Base-by-base conservation (phyloP, 2,888 invertebrate genomes). In the Amphimallon solstitiale region DNA sequence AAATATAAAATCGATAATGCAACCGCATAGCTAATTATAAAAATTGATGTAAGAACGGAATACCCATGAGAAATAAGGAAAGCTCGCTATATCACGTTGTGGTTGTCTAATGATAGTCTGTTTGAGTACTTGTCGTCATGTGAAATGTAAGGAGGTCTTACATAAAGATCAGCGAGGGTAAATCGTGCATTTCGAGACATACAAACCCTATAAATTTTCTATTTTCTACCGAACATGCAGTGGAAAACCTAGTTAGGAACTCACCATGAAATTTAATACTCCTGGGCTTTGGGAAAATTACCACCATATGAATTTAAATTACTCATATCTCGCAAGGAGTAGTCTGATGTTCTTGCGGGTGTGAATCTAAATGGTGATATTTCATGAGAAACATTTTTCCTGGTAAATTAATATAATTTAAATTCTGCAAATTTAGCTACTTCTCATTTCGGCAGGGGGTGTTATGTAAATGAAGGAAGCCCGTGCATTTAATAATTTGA, bases 221-320 rank as follows among this genome's bases (percentile, higher is more conserved):
- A 46, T 46, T 46, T 46, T 14, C 46, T 21, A 19, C 46, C 46
- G 17, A 21, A 46, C 19, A 17, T 46, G 46, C 46, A 10, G n/a
- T 21, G 21, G 46, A 3, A 46, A 21, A 46, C 19, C 46, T 19
- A 21, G 46, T 46, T 46, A 46, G 21, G 21, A 46, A 19, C 46
- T 46, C 46, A 19, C 46, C 46, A 21, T 21, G 46, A 21, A 46
- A 46, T 21, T 46, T 46, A 46, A 21, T 46, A 21, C 46, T 6
- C 19, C 1, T 46, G 19, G 46, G 21, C 17, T 19, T 46, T 46
- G 10, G 19, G 17, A 21, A 46, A 46, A 46, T 46, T 46, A 46
- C 46, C 46, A 46, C 46, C 46, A 46, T 46, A 46, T 46, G 46
- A 46, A 46, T 46, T 46, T 46, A 46, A 46, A 46, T 46, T 46